phyloP scores from a whole-genome alignment of 1,140 invertebrate species.

The Conus ventricosus region DNA sequence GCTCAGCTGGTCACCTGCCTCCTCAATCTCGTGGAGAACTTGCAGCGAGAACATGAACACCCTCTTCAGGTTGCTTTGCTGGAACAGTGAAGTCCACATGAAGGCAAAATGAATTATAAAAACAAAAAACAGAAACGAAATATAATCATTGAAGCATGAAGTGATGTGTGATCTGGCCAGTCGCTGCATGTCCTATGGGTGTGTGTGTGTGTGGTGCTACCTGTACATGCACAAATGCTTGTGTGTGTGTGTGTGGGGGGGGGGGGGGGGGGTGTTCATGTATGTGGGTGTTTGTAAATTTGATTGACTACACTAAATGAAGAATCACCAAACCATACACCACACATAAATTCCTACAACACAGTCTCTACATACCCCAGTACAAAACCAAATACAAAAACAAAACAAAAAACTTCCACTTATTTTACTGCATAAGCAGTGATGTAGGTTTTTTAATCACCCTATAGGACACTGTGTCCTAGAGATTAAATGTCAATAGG shows the following conservation, averaged over 20 bases:
- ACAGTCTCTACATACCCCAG: too few relatives aligned
- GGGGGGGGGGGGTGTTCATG: not conserved
- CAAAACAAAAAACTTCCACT: too few relatives aligned
- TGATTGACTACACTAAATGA: too few relatives aligned
- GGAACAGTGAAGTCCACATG: conserved; percentile 46
- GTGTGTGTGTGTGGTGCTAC: not conserved
- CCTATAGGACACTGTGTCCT: too few relatives aligned
- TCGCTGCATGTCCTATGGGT: not conserved
- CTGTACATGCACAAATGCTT: not conserved
- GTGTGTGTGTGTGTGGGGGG: not conserved
- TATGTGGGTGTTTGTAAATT: not conserved
- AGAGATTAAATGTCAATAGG: too few relatives aligned
- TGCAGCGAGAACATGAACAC: conserved; percentile 85
- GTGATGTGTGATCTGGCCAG: too few relatives aligned
- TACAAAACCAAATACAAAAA: too few relatives aligned
- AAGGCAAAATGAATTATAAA: not conserved
- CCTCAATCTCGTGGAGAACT: conserved; percentile 79
- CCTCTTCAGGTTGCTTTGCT: conserved; percentile 83
- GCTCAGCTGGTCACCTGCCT: conserved; percentile 77
- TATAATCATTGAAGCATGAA: too few relatives aligned
- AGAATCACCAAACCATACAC: too few relatives aligned
- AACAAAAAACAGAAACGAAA: conserved; percentile 35
- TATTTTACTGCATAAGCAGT: too few relatives aligned
- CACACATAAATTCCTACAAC: too few relatives aligned
- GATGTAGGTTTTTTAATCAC: too few relatives aligned